A percentile compares a stretch with the other conserved stretches of the same genome.
phyloP scores from a whole-genome alignment of 2,888 invertebrate genomes.

The Agrochola macilenta region DNA sequence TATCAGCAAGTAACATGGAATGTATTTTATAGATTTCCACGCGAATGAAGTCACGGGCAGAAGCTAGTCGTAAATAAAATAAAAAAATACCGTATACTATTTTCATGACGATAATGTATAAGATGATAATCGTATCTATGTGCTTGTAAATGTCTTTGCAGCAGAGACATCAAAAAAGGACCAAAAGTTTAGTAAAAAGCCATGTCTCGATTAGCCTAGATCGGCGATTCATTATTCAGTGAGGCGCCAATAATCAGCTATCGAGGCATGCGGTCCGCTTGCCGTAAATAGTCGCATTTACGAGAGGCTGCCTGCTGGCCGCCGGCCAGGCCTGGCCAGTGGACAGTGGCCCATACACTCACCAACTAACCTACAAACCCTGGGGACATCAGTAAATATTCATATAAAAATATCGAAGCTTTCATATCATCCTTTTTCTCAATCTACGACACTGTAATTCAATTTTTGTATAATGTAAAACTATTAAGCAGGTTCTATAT shows the following conservation, averaged over 20 bases:
- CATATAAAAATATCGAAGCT: conserved; percentile 72
- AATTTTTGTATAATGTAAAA: conserved; percentile 48
- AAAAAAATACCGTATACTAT: background rate
- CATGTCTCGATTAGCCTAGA: conserved; percentile 83
- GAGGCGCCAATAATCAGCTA: conserved; percentile 84
- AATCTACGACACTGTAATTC: conserved; percentile 66
- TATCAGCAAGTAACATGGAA: too few species aligned
- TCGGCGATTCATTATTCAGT: conserved; percentile 82
- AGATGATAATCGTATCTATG: conserved; percentile 9
- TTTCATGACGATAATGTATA: background rate
- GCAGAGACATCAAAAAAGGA: conserved; percentile 53
- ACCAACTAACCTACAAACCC: conserved; percentile 83
- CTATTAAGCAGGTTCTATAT: conserved; percentile 38
- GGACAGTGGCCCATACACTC: conserved; percentile 62
- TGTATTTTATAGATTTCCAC: too few species aligned
- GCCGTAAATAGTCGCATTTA: conserved; percentile 79
- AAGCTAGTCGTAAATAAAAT: background rate
- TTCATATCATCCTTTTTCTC: conserved; percentile 63
- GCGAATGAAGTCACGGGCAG: too few species aligned
- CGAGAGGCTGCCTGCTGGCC: conserved; percentile 66
- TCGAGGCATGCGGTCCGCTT: conserved; percentile 73
- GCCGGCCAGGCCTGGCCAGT: conserved; percentile 41
- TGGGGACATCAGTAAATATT: conserved; percentile 71
- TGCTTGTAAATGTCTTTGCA: conserved; percentile 2
- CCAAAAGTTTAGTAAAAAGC: conserved; percentile 70